Evolutionary conservation across 2,797 vertebrate species (phyloP).

Genomic region (Urosaurus nigricauda): DNA sequence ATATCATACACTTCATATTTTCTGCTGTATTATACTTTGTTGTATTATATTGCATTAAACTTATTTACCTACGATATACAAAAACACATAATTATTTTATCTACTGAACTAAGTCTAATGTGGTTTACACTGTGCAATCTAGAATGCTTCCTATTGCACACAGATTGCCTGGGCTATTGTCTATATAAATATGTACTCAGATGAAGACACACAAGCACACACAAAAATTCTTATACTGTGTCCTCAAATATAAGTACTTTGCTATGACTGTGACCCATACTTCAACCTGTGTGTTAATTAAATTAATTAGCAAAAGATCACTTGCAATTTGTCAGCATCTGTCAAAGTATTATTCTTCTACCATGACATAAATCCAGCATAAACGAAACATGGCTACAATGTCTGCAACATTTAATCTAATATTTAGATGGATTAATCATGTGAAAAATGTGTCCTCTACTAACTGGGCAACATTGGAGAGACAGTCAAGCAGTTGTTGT

Average conservation of each 20-base stretch:
- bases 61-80: background rate
- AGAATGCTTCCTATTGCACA: background rate
- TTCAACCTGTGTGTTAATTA: background rate
- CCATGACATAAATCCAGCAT: too few relatives aligned
- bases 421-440: too few relatives aligned
- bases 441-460: too few relatives aligned
- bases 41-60: background rate
- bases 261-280: background rate
- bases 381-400: too few relatives aligned
- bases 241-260: background rate
- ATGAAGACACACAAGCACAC: too few relatives aligned
- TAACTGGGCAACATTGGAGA: too few relatives aligned
- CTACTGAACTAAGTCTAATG: background rate
- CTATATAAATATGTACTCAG: too few relatives aligned
- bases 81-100: background rate
- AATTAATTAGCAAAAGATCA: background rate
- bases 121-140: background rate
- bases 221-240: background rate
- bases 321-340: too few relatives aligned
- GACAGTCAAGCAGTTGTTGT: too few relatives aligned
- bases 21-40: background rate
- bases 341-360: too few relatives aligned
- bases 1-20: background rate
- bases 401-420: too few relatives aligned
- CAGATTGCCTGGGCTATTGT: too few relatives aligned